These are phyloP conservation scores for Paedocypris micromegethes DNA, from an alignment of 2,797 vertebrate species.

Conservation along the genomic window DNA sequence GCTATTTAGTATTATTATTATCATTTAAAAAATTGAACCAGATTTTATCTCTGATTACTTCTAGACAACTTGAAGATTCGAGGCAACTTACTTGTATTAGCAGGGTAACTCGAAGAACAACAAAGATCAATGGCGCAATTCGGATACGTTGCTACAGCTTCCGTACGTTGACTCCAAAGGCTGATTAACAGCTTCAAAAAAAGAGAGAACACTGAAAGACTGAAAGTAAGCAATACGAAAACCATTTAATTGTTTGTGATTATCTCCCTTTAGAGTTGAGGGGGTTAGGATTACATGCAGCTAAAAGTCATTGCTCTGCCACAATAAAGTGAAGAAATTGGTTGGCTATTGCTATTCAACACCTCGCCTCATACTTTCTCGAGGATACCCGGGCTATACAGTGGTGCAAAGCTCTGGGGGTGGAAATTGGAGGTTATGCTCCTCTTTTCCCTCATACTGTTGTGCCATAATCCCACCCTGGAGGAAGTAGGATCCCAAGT, in stretches of 20 bases:
- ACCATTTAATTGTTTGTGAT: slow-evolving; percentile 61
- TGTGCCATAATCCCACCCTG: slow-evolving; percentile 45
- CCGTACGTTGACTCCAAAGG: slow-evolving; percentile 59
- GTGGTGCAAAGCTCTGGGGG: slow-evolving; percentile 55
- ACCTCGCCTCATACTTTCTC: slow-evolving; percentile 44
- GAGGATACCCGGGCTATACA: slow-evolving; percentile 38
- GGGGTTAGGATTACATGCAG: slow-evolving; percentile 55
- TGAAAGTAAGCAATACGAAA: slow-evolving; percentile 50
- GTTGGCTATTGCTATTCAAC: slow-evolving; percentile 48
- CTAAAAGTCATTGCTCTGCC: slow-evolving; percentile 47
- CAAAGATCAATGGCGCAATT: slow-evolving; percentile 52
- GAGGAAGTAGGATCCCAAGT: slow-evolving; percentile 39
- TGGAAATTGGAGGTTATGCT: slow-evolving; percentile 66
- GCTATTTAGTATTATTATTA: too few species aligned
- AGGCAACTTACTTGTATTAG: slow-evolving; percentile 45
- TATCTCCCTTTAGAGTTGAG: slow-evolving; percentile 48
- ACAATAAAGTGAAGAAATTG: slow-evolving; percentile 43
- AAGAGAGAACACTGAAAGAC: slow-evolving; percentile 47
- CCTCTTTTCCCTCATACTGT: slow-evolving; percentile 53
- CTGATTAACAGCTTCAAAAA: slow-evolving; percentile 52
- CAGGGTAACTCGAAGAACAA: slow-evolving; percentile 46
- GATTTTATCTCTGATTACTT: too few species aligned
- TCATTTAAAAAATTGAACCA: too few species aligned
- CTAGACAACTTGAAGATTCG: slow-evolving; percentile 24
- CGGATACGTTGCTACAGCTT: slow-evolving; percentile 54